Evolutionary conservation across 2,113 vertebrate species (phyloP).

Genomic region (Rissa tridactyla): DNA sequence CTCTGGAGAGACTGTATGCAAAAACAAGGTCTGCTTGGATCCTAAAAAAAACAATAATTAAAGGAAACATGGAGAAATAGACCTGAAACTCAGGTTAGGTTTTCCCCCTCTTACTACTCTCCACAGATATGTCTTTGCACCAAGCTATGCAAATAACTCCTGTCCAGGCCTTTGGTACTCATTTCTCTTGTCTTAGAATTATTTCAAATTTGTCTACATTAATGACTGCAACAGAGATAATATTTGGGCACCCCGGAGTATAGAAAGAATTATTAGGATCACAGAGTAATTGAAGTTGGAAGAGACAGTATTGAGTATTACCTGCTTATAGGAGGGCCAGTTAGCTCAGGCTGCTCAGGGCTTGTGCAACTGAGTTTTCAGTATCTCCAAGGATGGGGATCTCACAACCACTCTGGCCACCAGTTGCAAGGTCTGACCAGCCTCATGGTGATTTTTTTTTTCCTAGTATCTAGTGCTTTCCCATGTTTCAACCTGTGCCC

Average conservation of each 20-base stretch:
- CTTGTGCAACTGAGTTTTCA: background rate
- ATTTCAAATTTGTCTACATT: background rate
- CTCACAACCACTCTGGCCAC: background rate
- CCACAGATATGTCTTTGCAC: background rate
- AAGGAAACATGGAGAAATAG: background rate
- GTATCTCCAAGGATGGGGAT: background rate
- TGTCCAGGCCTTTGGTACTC: background rate
- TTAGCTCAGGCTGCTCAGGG: background rate
- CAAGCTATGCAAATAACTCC: background rate
- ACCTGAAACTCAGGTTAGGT: background rate
- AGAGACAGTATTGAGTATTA: background rate
- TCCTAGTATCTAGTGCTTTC: background rate
- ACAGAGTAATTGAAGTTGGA: background rate
- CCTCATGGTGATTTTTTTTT: background rate
- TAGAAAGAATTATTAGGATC: background rate
- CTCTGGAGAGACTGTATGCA: background rate
- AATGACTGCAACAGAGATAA: background rate
- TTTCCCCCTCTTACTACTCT: background rate
- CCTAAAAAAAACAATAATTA: background rate
- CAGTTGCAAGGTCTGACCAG: background rate
- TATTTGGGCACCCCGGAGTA: background rate
- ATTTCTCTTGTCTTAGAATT: background rate
- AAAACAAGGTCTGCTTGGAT: background rate
- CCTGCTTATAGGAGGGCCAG: background rate
- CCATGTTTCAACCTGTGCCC: fast-evolving